Percentiles rank a stretch among this genome's conserved stretches.
Conservation (phyloP, 2,888 invertebrate genomes). For the Graphium colonna region DNA sequence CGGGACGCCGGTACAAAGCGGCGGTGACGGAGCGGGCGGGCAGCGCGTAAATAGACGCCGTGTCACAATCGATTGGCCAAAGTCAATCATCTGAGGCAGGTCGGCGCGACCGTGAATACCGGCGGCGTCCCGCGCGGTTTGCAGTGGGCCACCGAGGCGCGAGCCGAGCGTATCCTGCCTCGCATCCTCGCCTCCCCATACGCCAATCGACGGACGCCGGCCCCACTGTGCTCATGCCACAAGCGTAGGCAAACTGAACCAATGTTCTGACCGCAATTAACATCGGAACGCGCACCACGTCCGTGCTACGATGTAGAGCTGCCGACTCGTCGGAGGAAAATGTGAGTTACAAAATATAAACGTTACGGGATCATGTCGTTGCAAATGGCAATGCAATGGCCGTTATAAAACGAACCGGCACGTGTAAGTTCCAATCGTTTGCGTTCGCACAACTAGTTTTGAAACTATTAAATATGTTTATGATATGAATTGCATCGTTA, state of each 20-base stretch:
- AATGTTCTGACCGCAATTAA: constrained; percentile 43
- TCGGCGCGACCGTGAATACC: constrained; percentile 74
- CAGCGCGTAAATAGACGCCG: constrained; percentile 58
- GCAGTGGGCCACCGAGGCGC: constrained; percentile 60
- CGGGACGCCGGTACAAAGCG: constrained; percentile 41
- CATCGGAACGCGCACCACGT: constrained; percentile 41
- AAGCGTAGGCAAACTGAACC: constrained; percentile 30
- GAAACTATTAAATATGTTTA: constrained; percentile 8
- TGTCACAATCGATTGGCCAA: constrained; percentile 65
- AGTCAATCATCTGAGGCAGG: constrained; percentile 71
- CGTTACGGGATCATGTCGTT: constrained; percentile 15
- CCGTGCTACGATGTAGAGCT: constrained; percentile 69
- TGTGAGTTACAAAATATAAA: constrained; percentile 53
- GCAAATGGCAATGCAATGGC: constrained; percentile 15
- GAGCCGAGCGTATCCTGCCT: constrained; percentile 54
- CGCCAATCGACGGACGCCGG: constrained; percentile 20
- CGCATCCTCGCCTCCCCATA: constrained; percentile 21
- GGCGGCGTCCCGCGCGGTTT: constrained; percentile 47
- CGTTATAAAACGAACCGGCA: constrained; percentile 16
- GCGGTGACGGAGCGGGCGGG: constrained; percentile 46
- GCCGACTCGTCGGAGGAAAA: constrained; percentile 66
- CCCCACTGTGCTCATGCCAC: constrained; percentile 36
- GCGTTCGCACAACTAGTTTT: constrained; percentile 12
- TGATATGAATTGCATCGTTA: background rate
- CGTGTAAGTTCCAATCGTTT: constrained; percentile 8